A percentile compares a stretch with the other conserved stretches of the same genome.
Conservation (phyloP, 1,140 invertebrate genomes). For the Neodiprion lecontei region DNA sequence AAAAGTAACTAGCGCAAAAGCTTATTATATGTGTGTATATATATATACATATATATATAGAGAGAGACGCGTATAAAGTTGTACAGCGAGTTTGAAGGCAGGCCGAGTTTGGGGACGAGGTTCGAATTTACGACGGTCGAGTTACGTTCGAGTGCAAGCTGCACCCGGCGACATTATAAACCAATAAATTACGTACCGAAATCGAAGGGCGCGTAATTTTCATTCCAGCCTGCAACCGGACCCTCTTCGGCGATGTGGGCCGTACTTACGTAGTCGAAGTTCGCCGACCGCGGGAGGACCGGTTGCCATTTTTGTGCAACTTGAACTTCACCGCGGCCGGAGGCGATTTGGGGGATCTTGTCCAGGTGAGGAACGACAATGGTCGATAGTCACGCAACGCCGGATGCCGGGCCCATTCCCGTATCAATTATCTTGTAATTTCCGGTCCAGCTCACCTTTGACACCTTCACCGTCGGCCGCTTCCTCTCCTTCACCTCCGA, state of each 20-base stretch:
- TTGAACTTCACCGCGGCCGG: constrained; percentile 81
- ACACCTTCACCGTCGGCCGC: constrained; percentile 77
- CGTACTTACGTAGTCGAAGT: constrained; percentile 80
- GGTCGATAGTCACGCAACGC: too few species aligned
- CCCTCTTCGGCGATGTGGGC: constrained; percentile 81
- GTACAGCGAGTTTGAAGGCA: not conserved
- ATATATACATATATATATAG: too few species aligned
- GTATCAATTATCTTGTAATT: too few species aligned
- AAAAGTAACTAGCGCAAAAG: not conserved
- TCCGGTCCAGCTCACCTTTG: constrained; percentile 71
- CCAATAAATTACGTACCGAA: not conserved
- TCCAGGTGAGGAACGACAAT: constrained; percentile 68
- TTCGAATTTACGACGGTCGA: too few species aligned
- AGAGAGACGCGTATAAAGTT: not conserved
- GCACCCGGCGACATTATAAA: not conserved
- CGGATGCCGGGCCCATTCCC: too few species aligned
- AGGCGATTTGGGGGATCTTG: constrained; percentile 74
- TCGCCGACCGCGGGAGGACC: constrained; percentile 73
- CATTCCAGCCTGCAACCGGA: constrained; percentile 81
- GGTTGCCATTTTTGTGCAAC: constrained; percentile 78
- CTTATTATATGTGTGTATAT: too few species aligned
- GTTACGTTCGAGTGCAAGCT: too few species aligned
- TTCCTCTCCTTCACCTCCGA: constrained; percentile 78
- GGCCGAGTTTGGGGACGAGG: too few species aligned
- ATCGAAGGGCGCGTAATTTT: constrained; percentile 23